Percentiles rank a stretch among this genome's conserved stretches.
phyloP scores from a whole-genome alignment of 2,888 invertebrate species.

The Marasmarcha lunaedactyla region DNA sequence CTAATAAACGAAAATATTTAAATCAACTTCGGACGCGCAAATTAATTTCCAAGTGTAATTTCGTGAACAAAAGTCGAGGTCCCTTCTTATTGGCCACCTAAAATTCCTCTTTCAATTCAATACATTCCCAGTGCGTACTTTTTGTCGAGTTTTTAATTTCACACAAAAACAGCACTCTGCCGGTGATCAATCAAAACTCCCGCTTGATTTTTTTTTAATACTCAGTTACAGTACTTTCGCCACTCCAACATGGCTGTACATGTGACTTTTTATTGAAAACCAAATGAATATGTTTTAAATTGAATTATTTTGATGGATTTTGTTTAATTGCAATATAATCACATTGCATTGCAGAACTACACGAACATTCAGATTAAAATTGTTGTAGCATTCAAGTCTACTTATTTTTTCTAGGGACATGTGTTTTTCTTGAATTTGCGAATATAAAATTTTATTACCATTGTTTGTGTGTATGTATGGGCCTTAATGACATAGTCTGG shows the following conservation, averaged over 20 bases:
- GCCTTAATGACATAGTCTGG: too few species aligned
- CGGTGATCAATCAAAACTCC: conserved; percentile 68
- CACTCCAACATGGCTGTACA: conserved; percentile 57
- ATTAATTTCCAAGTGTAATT: conserved; percentile 27
- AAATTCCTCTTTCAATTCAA: conserved; percentile 64
- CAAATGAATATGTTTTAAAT: conserved; percentile 56
- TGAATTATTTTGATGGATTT: conserved; percentile 56
- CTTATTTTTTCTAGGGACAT: too few species aligned
- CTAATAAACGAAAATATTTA: too few species aligned
- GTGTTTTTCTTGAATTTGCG: too few species aligned
- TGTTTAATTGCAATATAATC: conserved; percentile 14
- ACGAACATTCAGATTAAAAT: too few species aligned
- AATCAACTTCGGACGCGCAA: too few species aligned
- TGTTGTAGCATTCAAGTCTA: too few species aligned
- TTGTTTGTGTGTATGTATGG: too few species aligned
- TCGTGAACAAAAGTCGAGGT: neutral
- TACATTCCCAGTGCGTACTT: conserved; percentile 41
- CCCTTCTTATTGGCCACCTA: conserved; percentile 34
- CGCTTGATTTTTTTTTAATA: conserved; percentile 53
- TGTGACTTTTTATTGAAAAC: conserved; percentile 46
- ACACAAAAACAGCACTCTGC: conserved; percentile 57
- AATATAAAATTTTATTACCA: too few species aligned
- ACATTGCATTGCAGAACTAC: neutral
- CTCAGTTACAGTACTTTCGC: conserved; percentile 63
- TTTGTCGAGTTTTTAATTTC: conserved; percentile 62